Base-by-base conservation (phyloP, 2,113 vertebrate genomes). In the Pantherophis guttatus region DNA sequence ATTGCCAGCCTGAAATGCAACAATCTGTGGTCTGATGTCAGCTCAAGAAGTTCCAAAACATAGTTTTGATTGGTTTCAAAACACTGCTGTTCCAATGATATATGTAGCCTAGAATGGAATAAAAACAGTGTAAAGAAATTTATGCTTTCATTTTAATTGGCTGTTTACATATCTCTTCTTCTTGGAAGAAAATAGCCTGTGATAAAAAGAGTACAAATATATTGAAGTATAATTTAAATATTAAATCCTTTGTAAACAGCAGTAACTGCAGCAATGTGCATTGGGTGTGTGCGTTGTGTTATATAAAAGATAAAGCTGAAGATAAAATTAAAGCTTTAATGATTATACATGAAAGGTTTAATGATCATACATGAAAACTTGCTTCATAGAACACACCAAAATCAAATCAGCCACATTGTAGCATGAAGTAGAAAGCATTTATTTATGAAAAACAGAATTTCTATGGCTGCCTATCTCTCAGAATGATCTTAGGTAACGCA, bases 151-250 rank as follows among this genome's bases (percentile, higher is more conserved):
- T 24, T 90, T 90, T 90, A 53, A 17, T 90, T n/a, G 29, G 8
- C 23, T 92, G 81, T 91, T 86, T 86, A 86, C 86, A 39, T 54
- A n/a, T 26, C 33, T 59, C 23, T 52, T 70, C 50, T 53, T 29
- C 53, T 15, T 81, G 52, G 90, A 70, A 81, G 53, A 53, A 54
- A 75, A 24, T 55, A 13, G 26, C 44, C 52, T 70, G 19, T 5
- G 5, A 8, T 70, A 52, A 65, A 59, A 89, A 90, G 21, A 48
- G 26, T 48, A 10, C 59, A 90, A 62, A 90, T 90, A 48, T 53
- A 90, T 12, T 62, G n/a, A 91, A 91, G 85, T 55, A 58, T 29
- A 91, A 91, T 91, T 91, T 44, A 91, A 85, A 86, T 54, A 91
- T 4, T 57, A 57, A 57, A 57, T 86, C 33, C 33, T 11, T 29